phyloP scores from a whole-genome alignment of 2,113 vertebrate genomes.

The Crotalus horridus region DNA sequence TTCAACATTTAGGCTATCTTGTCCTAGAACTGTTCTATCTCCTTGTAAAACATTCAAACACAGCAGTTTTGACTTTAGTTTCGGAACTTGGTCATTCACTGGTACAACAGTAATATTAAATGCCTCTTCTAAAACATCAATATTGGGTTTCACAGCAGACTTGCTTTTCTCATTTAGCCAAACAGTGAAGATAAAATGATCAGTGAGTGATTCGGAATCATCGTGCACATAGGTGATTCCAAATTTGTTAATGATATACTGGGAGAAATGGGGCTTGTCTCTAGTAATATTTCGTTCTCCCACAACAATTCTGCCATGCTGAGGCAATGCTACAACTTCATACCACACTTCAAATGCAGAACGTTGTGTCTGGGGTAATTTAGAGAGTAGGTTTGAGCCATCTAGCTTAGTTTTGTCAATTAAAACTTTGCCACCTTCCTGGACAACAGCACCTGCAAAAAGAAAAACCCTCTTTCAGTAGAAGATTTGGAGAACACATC shows the following conservation, averaged over 20 bases:
- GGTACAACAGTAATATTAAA: constrained; percentile 83
- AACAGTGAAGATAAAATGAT: constrained; percentile 79
- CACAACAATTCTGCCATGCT: constrained; percentile 76
- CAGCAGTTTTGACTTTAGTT: constrained; percentile 83
- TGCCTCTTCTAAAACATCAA: constrained; percentile 74
- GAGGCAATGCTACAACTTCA: constrained; percentile 79
- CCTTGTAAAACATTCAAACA: constrained; percentile 80
- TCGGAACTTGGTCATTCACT: constrained; percentile 83
- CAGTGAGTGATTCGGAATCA: constrained; percentile 80
- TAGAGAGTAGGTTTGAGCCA: constrained; percentile 83
- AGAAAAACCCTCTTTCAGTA: background rate
- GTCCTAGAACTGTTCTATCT: constrained; percentile 64
- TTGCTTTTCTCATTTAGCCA: constrained; percentile 83
- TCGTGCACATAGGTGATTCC: constrained; percentile 83
- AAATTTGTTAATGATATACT: constrained; percentile 81
- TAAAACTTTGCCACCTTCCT: constrained; percentile 78
- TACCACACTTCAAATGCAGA: constrained; percentile 86
- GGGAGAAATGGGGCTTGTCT: constrained; percentile 87
- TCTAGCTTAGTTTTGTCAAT: constrained; percentile 82
- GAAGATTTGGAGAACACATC: background rate
- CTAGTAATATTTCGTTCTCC: constrained; percentile 82
- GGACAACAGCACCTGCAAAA: constrained; percentile 75
- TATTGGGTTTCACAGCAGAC: constrained; percentile 68
- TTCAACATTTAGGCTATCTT: constrained; percentile 79
- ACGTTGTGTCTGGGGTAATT: constrained; percentile 71